These are phyloP conservation scores for Drosophila sp. DNA, from an alignment of 1,140 invertebrate species.

Conservation along the genomic window DNA sequence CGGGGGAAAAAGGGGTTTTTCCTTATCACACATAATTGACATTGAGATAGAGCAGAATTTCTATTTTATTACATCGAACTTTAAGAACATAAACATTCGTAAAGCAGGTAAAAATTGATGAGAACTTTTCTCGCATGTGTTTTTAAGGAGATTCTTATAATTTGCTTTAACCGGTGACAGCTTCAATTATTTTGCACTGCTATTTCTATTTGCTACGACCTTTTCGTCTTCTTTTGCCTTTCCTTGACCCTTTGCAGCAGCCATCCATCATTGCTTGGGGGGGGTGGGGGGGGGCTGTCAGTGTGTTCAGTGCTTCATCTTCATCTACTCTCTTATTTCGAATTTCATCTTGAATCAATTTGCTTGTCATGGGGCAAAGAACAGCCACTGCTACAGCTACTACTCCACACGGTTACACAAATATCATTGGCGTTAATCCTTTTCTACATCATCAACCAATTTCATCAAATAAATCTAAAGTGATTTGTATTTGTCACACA, in stretches of 20 bases:
- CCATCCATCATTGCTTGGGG: constrained; percentile 52
- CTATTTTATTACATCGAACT: background rate
- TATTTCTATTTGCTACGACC: constrained; percentile 23
- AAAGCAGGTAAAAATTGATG: too few relatives aligned
- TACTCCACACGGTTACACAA: constrained; percentile 49
- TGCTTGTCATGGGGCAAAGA: constrained; percentile 9
- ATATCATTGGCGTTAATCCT: constrained; percentile 77
- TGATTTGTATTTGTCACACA: constrained; percentile 80
- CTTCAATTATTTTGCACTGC: constrained; percentile 4
- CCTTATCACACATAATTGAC: constrained; percentile 42
- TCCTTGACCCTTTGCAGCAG: background rate
- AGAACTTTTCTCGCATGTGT: too few relatives aligned
- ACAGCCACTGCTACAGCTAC: background rate
- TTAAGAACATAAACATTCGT: background rate
- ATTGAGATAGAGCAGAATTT: constrained; percentile 24
- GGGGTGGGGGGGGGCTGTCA: constrained; percentile 51
- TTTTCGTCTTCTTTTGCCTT: constrained; percentile 27
- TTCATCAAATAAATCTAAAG: constrained; percentile 78
- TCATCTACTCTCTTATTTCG: constrained; percentile 25
- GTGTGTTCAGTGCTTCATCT: constrained; percentile 43
- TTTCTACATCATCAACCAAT: constrained; percentile 80
- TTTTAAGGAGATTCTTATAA: too few relatives aligned
- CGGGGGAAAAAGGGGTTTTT: background rate
- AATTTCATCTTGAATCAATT: constrained; percentile 61
- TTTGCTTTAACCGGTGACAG: too few relatives aligned